Evolutionary conservation across 2,113 vertebrate genomes (phyloP), one percentile per base, ranked within the genome.

Genomic region (Xenopus tropicalis): DNA sequence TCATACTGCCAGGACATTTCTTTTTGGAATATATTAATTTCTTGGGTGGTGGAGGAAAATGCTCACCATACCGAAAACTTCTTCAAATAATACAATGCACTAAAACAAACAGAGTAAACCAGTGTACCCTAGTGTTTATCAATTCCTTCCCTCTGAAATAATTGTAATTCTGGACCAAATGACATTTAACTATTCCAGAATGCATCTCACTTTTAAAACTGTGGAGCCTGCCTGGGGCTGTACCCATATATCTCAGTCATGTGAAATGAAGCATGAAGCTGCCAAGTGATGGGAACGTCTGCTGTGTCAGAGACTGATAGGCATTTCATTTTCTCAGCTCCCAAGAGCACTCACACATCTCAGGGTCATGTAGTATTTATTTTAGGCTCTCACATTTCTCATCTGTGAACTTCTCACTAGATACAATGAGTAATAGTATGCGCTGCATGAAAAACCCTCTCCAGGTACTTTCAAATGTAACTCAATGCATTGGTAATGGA

Each of bases 201-300:
- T 78, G 79, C 81, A 78, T 58, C 66, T 83, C 83, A 85, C 79
- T 80, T 70, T 78, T 80, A 83, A n/a, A 84, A 83, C 83, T 83
- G 83, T 80, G 81, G 85, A 75, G 80, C 83, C 86, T 83, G 89
- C 91, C 90, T 81, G 80, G 59, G 86, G 88, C 88, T 85, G 74
- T 87, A 80, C 87, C 91, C 87, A 84, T 85, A 82, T 85, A 89
- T 93, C 89, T 92, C 91, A 93, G 91, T 86, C 82, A 82, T 88
- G 88, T 88, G 89, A 91, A 92, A 93, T 90, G 91, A 94, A 90
- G 88, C 90, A 82, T 88, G 90, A 93, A 91, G 92, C 89, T 91
- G 91, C 89, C 92, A 89, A 87, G 90, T 87, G 86, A 85, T 83
- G 84, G 86, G 84, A 91, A 88, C 86, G 87, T 92, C 92, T 92